Evolutionary conservation across 92 coral and sea anemone species (phyloP), one percentile per base, ranked within the genome.

Genomic region (Parazoanthus atlanticus): DNA sequence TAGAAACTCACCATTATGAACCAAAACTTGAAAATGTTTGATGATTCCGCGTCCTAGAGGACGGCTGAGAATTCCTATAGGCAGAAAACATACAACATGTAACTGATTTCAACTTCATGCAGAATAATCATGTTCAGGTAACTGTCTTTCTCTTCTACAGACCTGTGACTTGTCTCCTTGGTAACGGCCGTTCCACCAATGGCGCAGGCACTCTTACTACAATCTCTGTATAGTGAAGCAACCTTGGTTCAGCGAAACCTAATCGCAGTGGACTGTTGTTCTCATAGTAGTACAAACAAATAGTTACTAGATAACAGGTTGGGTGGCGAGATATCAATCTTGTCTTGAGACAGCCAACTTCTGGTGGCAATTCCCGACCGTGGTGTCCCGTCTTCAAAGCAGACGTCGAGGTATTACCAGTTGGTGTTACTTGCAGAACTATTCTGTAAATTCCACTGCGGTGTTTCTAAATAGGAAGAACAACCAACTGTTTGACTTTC

Each of bases 111-210:
- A 28, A 29, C 76, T 71, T 23, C 32, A 29, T 71, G 29, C 34
- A n/a, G 33, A 69, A n/a, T 69, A 15, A 8, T 43, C 49, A 43
- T 5, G 21, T 52, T 13, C 21, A 52, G 10, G 56, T 11, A 52
- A 13, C 58, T 15, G 76, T 29, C 17, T 72, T 72, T 72, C 38
- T 30, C 76, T 29, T 29, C 5, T 72, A 78, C 67, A 16, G 23
- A 78, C 82, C 82, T 78, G 82, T 78, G 65, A 78, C 25, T 16
- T 47, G 31, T 26, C 19, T 78, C 25, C 65, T 78, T 78, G 82
- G 36, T 26, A 78, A 49, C 10, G 40, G 66, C 13, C 11, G 64
- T 41, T 78, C 82, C n/a, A 26, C 33, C 16, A 15, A 47, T 28
- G 82, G 82, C 0, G 10, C 11, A 1, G 82, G 82, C 3, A 26